phyloP scores from a whole-genome alignment of 2,888 invertebrate species.

The Eugnorisma glareosa region DNA sequence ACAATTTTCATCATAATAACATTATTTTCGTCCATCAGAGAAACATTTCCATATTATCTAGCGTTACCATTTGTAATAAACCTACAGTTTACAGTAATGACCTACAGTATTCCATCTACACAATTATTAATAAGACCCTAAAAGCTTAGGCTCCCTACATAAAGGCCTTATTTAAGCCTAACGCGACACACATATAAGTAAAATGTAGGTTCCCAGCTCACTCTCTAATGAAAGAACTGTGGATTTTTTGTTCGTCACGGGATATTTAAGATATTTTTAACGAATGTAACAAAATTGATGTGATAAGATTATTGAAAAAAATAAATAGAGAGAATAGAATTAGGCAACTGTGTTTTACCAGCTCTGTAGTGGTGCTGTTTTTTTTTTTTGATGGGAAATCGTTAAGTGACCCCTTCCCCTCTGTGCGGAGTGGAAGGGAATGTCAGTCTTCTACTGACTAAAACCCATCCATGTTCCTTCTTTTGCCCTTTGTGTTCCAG shows the following conservation, averaged over 20 bases:
- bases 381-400: no score
- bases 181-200: conserved; percentile 2
- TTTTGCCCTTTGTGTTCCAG: no score
- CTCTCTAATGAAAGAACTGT: conserved; percentile 42
- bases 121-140: conserved; percentile 4
- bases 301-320: no score
- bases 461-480: no score
- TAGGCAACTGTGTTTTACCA: no score
- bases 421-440: no score
- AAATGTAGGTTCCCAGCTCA: conserved; percentile 27
- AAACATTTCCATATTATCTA: not conserved
- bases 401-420: no score
- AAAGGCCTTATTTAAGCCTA: conserved; percentile 2
- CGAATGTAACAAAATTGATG: no score
- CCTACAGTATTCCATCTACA: not conserved
- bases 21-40: not conserved
- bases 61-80: not conserved
- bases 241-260: conserved; percentile 21
- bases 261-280: no score
- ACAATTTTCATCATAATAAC: not conserved
- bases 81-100: not conserved
- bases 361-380: no score
- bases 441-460: no score
- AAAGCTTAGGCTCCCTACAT: not conserved
- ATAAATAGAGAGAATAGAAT: no score